Base-by-base conservation (phyloP, 2,113 vertebrate species). In the Nerophis lumbriciformis region DNA sequence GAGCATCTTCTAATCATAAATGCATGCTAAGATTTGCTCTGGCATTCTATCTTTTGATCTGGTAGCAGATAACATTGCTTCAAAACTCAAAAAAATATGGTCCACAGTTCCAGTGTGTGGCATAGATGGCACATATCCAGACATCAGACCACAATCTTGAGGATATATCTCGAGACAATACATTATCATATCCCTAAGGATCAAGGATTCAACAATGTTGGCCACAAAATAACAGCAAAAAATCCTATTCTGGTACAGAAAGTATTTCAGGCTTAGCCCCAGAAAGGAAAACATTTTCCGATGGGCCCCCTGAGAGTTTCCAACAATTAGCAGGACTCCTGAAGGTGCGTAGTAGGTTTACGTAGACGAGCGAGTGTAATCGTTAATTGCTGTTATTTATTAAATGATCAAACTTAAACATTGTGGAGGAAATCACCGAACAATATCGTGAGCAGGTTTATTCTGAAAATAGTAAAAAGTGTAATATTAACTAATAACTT, bases 41-140 rank as follows among this genome's bases (percentile, higher is more conserved):
- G 72, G 69, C 75, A 73, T 87, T 85, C 88, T 72, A 64, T 71
- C 73, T 88, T 89, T 88, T 87, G 83, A 88, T 88, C 87, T 87
- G 88, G 90, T 90, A 87, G 80, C 73, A 62, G 56, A 28, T 60
- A 68, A 83, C 81, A 83, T 83, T 88, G 79, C 78, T 59, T 68
- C 71, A 82, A 79, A 84, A 79, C 75, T 83, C 80, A 71, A 66
- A 47, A 28, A 70, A 68, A 82, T 58, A 75, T 59, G 65, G 62
- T 61, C 59, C 56, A 61, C 78, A 68, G 75, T 80, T 81, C 80
- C 79, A 53, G 67, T 63, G 60, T 48, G 76, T 77, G 80, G 79
- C 65, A 56, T 72, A 84, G 75, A 86, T 72, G 50, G 50, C 8
- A 28, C 1, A 8, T 21, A 21, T 52, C 13, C 12, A 53, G 9